These are phyloP conservation scores for Cardiocondyla obscurior DNA, from an alignment of 1,140 invertebrate species.

Conservation along the genomic window DNA sequence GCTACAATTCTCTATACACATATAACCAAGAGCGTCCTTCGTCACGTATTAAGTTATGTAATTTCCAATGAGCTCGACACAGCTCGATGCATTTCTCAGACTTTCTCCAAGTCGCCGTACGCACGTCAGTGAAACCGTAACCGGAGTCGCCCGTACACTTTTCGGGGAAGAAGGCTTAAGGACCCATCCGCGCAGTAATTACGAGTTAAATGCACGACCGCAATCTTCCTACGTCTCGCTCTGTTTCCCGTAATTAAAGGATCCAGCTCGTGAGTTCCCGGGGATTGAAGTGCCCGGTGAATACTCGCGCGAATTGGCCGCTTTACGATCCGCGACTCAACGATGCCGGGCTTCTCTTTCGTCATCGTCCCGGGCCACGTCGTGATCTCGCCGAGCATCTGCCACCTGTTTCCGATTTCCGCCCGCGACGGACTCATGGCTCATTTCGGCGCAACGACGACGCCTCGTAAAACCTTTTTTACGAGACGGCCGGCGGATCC, in stretches of 20 bases:
- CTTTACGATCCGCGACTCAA: conserved; percentile 10
- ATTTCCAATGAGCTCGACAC: conserved; percentile 20
- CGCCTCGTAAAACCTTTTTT: conserved; percentile 55
- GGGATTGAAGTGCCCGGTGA: conserved; percentile 14
- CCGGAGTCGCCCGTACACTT: neutral
- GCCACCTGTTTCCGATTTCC: conserved; percentile 56
- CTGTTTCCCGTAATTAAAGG: conserved; percentile 8
- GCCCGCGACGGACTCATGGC: neutral
- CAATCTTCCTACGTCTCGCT: neutral
- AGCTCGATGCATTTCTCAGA: conserved; percentile 25
- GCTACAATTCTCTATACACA: neutral
- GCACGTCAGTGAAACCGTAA: conserved; percentile 5
- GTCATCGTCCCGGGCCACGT: neutral
- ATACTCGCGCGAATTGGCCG: conserved; percentile 14
- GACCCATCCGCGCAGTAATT: conserved; percentile 1
- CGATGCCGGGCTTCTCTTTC: neutral
- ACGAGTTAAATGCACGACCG: neutral
- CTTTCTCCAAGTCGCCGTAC: conserved; percentile 29
- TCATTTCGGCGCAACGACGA: neutral
- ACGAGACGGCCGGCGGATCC: neutral
- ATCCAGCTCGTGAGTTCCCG: neutral
- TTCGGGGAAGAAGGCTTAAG: neutral
- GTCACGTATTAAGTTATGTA: conserved; percentile 7
- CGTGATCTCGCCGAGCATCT: neutral
- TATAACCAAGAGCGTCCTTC: neutral